These are phyloP conservation scores for Lasioglossum oenotherae DNA, from an alignment of 2,888 invertebrate genomes.

Conservation along the genomic window DNA sequence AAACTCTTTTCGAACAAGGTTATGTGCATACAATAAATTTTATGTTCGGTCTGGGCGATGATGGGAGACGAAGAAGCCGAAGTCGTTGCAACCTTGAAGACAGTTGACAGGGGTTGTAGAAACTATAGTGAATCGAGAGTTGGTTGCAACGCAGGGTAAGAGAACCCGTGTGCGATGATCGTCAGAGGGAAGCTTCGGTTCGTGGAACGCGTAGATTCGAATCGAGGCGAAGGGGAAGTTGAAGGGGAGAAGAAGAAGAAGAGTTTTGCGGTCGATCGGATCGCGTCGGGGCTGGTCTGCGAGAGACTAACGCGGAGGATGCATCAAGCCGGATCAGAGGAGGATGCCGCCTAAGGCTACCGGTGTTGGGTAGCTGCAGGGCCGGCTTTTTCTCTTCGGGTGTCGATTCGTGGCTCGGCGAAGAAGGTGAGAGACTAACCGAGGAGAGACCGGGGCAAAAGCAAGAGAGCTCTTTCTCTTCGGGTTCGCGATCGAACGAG, in stretches of 20 bases:
- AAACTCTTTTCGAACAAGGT: no score
- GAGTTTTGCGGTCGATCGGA: constrained; percentile 14
- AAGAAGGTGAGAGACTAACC: constrained; percentile 14
- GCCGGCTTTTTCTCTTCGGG: constrained; percentile 57
- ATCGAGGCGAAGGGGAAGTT: background rate
- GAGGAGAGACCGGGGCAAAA: constrained; percentile 14
- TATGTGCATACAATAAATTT: no score
- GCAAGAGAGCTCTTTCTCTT: constrained; percentile 14
- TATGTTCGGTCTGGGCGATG: background rate
- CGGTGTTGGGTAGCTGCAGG: constrained; percentile 80
- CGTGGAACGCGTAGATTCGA: background rate
- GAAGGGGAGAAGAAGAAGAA: background rate
- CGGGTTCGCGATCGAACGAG: constrained; percentile 34
- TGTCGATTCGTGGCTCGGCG: constrained; percentile 42
- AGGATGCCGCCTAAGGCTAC: constrained; percentile 81
- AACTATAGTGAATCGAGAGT: background rate
- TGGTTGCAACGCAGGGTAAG: background rate
- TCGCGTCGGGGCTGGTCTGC: constrained; percentile 21
- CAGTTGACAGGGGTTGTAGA: background rate
- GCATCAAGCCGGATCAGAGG: constrained; percentile 68
- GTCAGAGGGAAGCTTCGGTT: background rate
- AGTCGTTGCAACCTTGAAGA: background rate
- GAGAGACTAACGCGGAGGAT: constrained; percentile 30
- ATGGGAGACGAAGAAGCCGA: background rate
- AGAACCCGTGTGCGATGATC: background rate